These are phyloP conservation scores for Periophthalmus modestus DNA, from an alignment of 2,113 vertebrate species.

Conservation along the genomic window DNA sequence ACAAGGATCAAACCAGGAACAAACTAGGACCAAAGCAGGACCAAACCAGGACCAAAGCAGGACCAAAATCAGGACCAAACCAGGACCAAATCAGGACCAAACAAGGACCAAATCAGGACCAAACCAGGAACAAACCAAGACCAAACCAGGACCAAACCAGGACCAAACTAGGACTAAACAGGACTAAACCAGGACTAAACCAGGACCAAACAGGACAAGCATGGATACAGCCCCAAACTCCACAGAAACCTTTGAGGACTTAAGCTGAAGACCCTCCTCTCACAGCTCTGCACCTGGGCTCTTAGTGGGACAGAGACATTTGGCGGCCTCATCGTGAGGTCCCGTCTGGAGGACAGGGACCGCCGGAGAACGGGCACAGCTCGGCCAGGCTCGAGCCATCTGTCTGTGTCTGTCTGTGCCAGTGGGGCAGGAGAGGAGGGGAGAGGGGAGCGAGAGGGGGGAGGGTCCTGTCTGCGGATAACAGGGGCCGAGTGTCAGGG, in stretches of 20 bases:
- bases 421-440: background rate
- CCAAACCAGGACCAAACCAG: no score
- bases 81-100: no score
- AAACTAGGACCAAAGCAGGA: no score
- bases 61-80: no score
- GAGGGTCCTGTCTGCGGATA: slow-evolving; percentile 31
- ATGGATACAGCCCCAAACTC: background rate
- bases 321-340: slow-evolving; percentile 25
- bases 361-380: slow-evolving; percentile 23
- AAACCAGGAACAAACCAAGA: no score
- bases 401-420: slow-evolving; percentile 39
- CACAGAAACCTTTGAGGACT: background rate
- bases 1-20: no score
- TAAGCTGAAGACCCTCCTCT: background rate
- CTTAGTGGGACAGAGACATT: slow-evolving; percentile 17
- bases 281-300: background rate
- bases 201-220: background rate
- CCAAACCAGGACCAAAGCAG: no score
- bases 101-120: no score
- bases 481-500: slow-evolving; percentile 31
- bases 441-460: slow-evolving; percentile 12
- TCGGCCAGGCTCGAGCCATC: slow-evolving; percentile 32
- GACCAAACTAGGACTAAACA: no score
- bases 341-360: slow-evolving; percentile 22
- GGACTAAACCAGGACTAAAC: no score